A percentile compares a stretch with the other conserved stretches of the same genome.
Conservation (phyloP, 2,888 invertebrate genomes). For the Lasius fuliginosus region DNA sequence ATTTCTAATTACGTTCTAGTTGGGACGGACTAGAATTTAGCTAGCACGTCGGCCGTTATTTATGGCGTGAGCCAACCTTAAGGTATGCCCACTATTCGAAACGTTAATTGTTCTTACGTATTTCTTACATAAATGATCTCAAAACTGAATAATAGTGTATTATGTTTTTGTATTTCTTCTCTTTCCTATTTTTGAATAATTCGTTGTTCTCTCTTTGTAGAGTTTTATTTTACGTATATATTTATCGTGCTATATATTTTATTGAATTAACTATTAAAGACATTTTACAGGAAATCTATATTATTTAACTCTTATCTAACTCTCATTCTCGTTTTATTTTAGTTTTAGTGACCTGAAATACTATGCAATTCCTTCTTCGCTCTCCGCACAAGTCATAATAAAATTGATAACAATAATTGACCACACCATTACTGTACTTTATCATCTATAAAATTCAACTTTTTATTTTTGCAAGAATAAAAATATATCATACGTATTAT, state of each 20-base stretch:
- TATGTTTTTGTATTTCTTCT: neutral
- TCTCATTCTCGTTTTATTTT: constrained; percentile 5
- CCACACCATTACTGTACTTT: neutral
- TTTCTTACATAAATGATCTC: constrained; percentile 20
- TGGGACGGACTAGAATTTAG: constrained; percentile 51
- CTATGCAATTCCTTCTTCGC: neutral
- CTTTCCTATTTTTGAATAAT: neutral
- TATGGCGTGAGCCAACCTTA: constrained; percentile 45
- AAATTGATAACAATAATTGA: constrained; percentile 3
- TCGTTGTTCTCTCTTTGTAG: neutral
- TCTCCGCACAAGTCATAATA: neutral
- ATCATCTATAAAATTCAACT: constrained; percentile 1
- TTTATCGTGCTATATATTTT: neutral
- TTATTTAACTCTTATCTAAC: neutral
- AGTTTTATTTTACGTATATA: neutral
- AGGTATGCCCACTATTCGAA: constrained; percentile 33
- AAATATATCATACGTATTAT: constrained; percentile 15
- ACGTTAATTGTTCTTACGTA: constrained; percentile 42
- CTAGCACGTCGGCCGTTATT: constrained; percentile 44
- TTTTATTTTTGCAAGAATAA: constrained; percentile 3
- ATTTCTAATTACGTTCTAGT: constrained; percentile 56
- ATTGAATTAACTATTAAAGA: constrained; percentile 2
- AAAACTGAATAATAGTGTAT: neutral
- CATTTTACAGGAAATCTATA: neutral
- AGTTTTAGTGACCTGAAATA: constrained; percentile 2